These are phyloP conservation scores for Philopotamus ludificatus DNA, from an alignment of 1,140 invertebrate genomes.

Conservation along the genomic window DNA sequence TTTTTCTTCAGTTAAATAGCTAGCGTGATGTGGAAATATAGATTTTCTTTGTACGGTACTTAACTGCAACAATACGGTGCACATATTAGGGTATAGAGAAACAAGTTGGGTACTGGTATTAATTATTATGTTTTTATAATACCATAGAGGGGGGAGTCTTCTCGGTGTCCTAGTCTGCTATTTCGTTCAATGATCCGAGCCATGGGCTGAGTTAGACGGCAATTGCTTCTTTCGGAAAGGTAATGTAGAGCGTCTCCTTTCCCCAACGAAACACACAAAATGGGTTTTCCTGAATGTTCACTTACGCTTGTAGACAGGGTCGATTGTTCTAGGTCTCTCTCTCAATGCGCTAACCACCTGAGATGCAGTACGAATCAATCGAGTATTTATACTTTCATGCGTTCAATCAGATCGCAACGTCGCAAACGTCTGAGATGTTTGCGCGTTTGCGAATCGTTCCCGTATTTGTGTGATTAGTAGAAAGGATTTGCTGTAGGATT, in stretches of 20 bases:
- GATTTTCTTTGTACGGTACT: too few species aligned
- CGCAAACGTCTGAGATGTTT: too few species aligned
- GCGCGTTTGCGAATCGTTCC: background rate
- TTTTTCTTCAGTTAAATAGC: too few species aligned
- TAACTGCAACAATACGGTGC: conserved; percentile 10
- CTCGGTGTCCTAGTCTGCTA: conserved; percentile 17
- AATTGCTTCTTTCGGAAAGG: conserved; percentile 23
- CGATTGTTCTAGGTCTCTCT: conserved; percentile 18
- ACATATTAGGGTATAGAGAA: conserved; percentile 5
- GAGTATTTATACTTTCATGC: too few species aligned
- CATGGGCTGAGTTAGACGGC: conserved; percentile 4
- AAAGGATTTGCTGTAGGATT: background rate
- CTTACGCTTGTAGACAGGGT: conserved; percentile 2
- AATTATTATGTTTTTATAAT: conserved; percentile 34
- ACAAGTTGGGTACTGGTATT: conserved; percentile 5
- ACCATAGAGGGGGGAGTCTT: conserved; percentile 27
- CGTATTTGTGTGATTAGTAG: background rate
- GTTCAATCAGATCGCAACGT: too few species aligned
- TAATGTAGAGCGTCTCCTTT: conserved; percentile 27
- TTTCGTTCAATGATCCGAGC: conserved; percentile 27
- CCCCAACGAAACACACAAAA: conserved; percentile 25
- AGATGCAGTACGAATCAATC: conserved; percentile 8
- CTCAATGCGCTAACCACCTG: conserved; percentile 16
- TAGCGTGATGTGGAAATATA: too few species aligned
- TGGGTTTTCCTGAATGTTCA: conserved; percentile 11